These are phyloP conservation scores for Phocides pigmalion DNA, from an alignment of 1,140 invertebrate species.

Conservation along the genomic window DNA sequence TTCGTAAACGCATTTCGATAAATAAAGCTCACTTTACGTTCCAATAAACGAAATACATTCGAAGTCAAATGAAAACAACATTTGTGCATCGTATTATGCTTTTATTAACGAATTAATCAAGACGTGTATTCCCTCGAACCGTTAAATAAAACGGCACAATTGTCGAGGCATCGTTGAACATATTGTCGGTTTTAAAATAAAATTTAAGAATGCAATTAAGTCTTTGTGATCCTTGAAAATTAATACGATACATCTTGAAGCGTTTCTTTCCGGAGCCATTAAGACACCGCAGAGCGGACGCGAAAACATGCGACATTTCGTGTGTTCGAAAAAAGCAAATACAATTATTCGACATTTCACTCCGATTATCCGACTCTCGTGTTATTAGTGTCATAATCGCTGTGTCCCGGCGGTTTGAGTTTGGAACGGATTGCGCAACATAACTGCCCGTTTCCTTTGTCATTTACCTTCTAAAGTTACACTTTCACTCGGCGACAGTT, in stretches of 20 bases:
- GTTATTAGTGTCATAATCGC: conserved; percentile 41
- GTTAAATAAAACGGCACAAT: conserved; percentile 59
- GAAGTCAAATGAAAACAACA: conserved; percentile 51
- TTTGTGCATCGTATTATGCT: conserved; percentile 49
- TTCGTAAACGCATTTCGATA: conserved; percentile 53
- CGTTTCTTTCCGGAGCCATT: conserved; percentile 55
- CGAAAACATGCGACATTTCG: conserved; percentile 48
- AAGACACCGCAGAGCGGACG: conserved; percentile 61
- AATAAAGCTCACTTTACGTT: conserved; percentile 58
- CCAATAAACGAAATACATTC: conserved; percentile 55
- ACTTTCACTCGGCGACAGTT: conserved; percentile 12
- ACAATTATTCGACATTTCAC: conserved; percentile 44
- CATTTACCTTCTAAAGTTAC: conserved; percentile 30
- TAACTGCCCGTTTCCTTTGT: conserved; percentile 26
- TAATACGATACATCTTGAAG: conserved; percentile 62
- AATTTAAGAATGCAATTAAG: conserved; percentile 76
- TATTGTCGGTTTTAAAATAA: conserved; percentile 76
- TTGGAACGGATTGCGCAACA: conserved; percentile 23
- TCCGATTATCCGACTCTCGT: conserved; percentile 47
- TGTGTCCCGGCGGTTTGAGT: conserved; percentile 18
- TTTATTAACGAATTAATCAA: conserved; percentile 68
- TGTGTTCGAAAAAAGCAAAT: conserved; percentile 49
- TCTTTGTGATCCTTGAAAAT: conserved; percentile 73
- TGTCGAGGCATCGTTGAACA: conserved; percentile 54
- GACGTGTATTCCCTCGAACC: conserved; percentile 50